Evolutionary conservation across 2,113 vertebrate genomes (phyloP).

Genomic region (Oxygymnocypris stewartii): DNA sequence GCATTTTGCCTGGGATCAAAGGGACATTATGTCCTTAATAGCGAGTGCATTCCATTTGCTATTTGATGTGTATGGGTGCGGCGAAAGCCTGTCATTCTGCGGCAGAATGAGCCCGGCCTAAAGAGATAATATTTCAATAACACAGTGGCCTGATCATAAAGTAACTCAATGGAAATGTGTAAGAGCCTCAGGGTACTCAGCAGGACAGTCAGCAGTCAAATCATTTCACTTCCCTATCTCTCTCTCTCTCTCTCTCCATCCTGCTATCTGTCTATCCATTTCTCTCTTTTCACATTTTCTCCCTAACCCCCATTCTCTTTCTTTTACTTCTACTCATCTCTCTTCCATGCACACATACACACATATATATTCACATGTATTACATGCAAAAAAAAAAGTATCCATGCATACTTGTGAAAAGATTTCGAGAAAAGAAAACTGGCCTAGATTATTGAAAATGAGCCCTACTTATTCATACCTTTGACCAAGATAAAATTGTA

Average conservation of each 20-base stretch:
- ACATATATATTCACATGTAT: slow-evolving; percentile 19
- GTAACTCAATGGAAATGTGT: slow-evolving; percentile 96
- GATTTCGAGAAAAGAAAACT: not conserved
- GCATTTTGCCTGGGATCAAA: slow-evolving; percentile 51
- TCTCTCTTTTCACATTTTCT: slow-evolving; percentile 13
- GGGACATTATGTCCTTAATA: slow-evolving; percentile 55
- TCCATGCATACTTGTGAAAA: not conserved
- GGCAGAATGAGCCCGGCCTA: slow-evolving; percentile 91
- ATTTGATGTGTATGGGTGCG: slow-evolving; percentile 81
- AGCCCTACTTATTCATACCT: slow-evolving; percentile 15
- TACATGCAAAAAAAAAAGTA: not conserved
- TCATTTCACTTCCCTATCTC: slow-evolving; percentile 87
- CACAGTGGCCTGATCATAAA: slow-evolving; percentile 98
- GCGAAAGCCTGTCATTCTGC: slow-evolving; percentile 86
- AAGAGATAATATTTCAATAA: slow-evolving; percentile 99
- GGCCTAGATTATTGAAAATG: slow-evolving; percentile 8
- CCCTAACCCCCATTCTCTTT: slow-evolving; percentile 17
- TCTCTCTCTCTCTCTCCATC: slow-evolving; percentile 87
- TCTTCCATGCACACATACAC: slow-evolving; percentile 43
- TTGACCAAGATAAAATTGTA: slow-evolving; percentile 26
- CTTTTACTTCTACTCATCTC: slow-evolving; percentile 41
- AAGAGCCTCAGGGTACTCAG: slow-evolving; percentile 88
- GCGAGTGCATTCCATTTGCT: slow-evolving; percentile 72
- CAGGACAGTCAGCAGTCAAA: slow-evolving; percentile 94
- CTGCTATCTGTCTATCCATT: slow-evolving; percentile 19